These are phyloP conservation scores for Enteromius radiatus DNA, from an alignment of 2,797 vertebrate genomes.

Conservation along the genomic window DNA sequence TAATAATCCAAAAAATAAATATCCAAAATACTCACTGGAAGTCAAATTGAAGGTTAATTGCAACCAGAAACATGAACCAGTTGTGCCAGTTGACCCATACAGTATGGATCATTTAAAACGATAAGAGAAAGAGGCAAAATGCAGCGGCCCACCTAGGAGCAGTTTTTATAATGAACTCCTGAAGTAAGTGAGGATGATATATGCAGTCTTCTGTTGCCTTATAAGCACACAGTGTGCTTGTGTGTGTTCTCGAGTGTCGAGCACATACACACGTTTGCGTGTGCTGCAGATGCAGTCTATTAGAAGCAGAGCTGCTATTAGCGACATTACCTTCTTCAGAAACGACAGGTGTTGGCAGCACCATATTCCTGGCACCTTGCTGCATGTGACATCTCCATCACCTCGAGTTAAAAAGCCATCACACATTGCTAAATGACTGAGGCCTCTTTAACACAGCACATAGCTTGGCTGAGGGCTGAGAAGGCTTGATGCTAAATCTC, in stretches of 20 bases:
- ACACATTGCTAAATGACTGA: slow-evolving; percentile 62
- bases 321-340: slow-evolving; percentile 62
- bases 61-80: slow-evolving; percentile 80
- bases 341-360: slow-evolving; percentile 74
- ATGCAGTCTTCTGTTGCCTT: slow-evolving; percentile 66
- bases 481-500: background rate
- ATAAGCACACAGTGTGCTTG: slow-evolving; percentile 60
- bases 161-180: slow-evolving; percentile 73
- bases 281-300: slow-evolving; percentile 41
- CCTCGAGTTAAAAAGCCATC: slow-evolving; percentile 62
- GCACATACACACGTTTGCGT: slow-evolving; percentile 1
- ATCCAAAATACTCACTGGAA: slow-evolving; percentile 63
- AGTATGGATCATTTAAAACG: slow-evolving; percentile 72
- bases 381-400: slow-evolving; percentile 65
- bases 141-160: slow-evolving; percentile 66
- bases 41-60: slow-evolving; percentile 84
- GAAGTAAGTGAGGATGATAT: slow-evolving; percentile 79
- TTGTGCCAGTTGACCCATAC: slow-evolving; percentile 76
- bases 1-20: too few relatives aligned
- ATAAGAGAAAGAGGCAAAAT: slow-evolving; percentile 71
- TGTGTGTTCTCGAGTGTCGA: background rate
- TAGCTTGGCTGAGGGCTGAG: slow-evolving; percentile 26
- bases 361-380: slow-evolving; percentile 70
- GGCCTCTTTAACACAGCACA: slow-evolving; percentile 53
- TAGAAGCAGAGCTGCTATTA: slow-evolving; percentile 68